Conservation (phyloP, 2,113 vertebrate genomes). For the Callocephalon fimbriatum region DNA sequence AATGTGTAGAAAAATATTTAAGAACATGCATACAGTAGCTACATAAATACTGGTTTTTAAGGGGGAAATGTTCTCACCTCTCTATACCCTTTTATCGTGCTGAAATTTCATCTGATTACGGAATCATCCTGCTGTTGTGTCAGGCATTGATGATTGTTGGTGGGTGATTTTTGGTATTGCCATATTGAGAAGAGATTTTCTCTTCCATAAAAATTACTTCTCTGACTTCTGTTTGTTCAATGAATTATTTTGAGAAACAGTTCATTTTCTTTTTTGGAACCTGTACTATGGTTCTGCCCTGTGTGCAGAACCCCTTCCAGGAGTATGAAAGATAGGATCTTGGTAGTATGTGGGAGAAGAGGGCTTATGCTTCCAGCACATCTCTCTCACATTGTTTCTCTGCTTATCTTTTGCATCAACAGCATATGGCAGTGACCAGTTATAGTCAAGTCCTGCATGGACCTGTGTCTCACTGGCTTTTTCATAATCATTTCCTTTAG, state of each 20-base stretch:
- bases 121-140: neutral
- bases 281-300: neutral
- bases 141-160: neutral
- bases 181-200: neutral
- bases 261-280: neutral
- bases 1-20: neutral
- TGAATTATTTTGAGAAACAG: neutral
- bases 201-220: accelerated
- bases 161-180: neutral
- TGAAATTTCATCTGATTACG: neutral
- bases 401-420: neutral
- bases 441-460: neutral
- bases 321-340: neutral
- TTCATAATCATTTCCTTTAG: neutral
- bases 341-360: neutral
- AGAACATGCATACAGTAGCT: neutral
- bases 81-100: neutral
- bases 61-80: neutral
- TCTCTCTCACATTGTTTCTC: neutral
- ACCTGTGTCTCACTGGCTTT: neutral
- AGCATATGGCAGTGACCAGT: neutral
- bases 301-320: neutral
- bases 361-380: neutral
- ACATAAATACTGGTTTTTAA: neutral
- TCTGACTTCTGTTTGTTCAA: neutral